phyloP scores from a whole-genome alignment of 2,888 invertebrate species.

The Sesamia inferens region DNA sequence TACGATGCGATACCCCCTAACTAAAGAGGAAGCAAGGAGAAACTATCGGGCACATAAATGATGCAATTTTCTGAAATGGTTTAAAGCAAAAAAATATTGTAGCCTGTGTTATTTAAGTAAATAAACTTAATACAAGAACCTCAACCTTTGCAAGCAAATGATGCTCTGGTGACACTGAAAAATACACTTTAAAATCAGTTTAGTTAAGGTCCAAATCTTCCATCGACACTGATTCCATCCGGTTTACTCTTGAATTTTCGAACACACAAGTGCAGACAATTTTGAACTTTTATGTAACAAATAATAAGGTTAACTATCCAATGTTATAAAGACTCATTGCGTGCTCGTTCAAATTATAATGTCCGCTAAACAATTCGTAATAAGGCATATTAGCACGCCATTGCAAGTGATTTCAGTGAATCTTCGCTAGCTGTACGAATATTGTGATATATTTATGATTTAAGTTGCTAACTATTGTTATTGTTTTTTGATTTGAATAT shows the following conservation, averaged over 20 bases:
- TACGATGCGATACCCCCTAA: neutral
- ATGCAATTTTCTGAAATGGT: neutral
- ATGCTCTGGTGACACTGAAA: neutral
- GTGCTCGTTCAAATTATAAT: slow-evolving; percentile 16
- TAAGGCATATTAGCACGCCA: slow-evolving; percentile 63
- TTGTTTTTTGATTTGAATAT: slow-evolving; percentile 66
- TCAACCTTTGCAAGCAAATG: neutral
- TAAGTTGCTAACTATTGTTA: slow-evolving; percentile 65
- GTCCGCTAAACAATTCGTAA: slow-evolving; percentile 20
- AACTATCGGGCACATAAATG: too few relatives aligned
- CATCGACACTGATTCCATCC: too few relatives aligned
- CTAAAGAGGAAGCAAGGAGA: too few relatives aligned
- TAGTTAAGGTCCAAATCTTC: neutral
- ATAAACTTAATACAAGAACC: neutral
- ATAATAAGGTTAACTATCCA: neutral
- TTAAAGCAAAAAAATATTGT: neutral
- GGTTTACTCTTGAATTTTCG: accelerated
- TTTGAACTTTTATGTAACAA: neutral
- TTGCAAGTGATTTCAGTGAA: slow-evolving; percentile 63
- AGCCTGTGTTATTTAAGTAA: neutral
- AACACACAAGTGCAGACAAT: neutral
- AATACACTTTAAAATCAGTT: neutral
- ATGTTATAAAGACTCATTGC: too few relatives aligned
- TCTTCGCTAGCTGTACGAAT: slow-evolving; percentile 70
- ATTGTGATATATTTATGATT: slow-evolving; percentile 75